Evolutionary conservation across 1,140 invertebrate genomes (phyloP), one percentile per base, ranked within the genome.

Genomic region (Aphaenogaster rudis): DNA sequence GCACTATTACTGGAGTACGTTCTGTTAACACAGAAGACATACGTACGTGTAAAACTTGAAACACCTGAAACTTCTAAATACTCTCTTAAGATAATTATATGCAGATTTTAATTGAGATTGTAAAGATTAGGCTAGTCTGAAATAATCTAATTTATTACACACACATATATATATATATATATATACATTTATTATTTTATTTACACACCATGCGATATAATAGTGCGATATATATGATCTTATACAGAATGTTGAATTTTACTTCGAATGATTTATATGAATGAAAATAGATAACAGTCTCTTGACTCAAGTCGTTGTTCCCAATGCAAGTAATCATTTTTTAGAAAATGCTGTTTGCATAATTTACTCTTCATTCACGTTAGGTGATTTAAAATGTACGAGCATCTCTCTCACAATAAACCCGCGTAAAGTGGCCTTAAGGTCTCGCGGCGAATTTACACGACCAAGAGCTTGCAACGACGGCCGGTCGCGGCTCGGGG

Each of bases 401-500:
- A 42, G 11, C 11, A n/a, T 63, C n/a, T 36, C 42, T 36, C 42
- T 36, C 42, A 39, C 54, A 84, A 61, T 74, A 84, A 74, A 84
- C 63, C 48, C 57, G 67, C 33, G 17, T 50, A 84, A 84, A 84
- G 69, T 76, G 42, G 39, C 11, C 28, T 61, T 84, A 71, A 84
- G 54, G 28, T 82, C 28, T 84, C 39, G 4, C 50, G 21, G n/a
- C 61, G 59, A 87, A 78, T 80, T 87, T 88, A 76, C 42, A 84
- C 69, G 39, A 61, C 42, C 80, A 69, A 81, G 74, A 81, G 52
- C 48, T 67, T 42, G 61, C 59, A 63, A 80, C 36, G 57, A 28
- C 69, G 42, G 21, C 50, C 57, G 50, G 71, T 42, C 77, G 61
- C 63, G 82, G 48, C 63, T 77, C 67, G 64, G 59, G 76, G 69